These are phyloP conservation scores for Hirundo rustica DNA, from an alignment of 2,797 vertebrate species.

Conservation along the genomic window DNA sequence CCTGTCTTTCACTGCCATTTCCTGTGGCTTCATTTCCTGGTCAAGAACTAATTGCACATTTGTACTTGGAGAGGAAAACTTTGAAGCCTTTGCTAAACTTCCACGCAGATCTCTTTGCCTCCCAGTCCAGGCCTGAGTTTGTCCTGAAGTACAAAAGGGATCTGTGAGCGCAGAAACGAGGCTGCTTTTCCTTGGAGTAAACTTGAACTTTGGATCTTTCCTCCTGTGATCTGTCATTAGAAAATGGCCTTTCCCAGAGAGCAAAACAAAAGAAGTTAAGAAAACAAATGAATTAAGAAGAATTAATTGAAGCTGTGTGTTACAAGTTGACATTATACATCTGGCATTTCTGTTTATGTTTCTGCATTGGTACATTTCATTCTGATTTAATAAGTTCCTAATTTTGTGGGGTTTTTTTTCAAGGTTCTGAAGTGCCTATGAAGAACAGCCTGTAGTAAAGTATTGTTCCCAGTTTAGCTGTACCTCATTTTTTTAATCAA, in stretches of 20 bases:
- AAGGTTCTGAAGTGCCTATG: constrained; percentile 9
- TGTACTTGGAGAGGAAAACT: background rate
- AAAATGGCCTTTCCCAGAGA: constrained; percentile 52
- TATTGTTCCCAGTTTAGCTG: constrained; percentile 25
- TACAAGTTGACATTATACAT: constrained; percentile 39
- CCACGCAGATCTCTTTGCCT: background rate
- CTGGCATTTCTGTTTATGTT: constrained; percentile 56
- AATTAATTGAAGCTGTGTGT: constrained; percentile 30
- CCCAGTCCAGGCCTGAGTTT: background rate
- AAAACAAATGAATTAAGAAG: constrained; percentile 57
- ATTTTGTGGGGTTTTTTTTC: background rate
- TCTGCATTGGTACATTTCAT: constrained; percentile 36
- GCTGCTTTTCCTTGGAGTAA: background rate
- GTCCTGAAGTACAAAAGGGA: background rate
- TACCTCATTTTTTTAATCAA: constrained; percentile 52
- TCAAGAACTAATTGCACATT: background rate
- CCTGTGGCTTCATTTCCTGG: background rate
- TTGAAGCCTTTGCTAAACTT: background rate
- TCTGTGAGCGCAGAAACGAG: background rate
- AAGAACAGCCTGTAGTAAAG: background rate
- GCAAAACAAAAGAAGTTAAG: constrained; percentile 54
- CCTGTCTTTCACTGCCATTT: background rate
- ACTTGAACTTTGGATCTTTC: constrained; percentile 22
- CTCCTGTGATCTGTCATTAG: constrained; percentile 11
- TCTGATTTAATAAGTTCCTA: constrained; percentile 35